These are phyloP conservation scores for Parazoanthus swiftii DNA, from an alignment of 92 coral and sea anemone species.

Conservation along the genomic window DNA sequence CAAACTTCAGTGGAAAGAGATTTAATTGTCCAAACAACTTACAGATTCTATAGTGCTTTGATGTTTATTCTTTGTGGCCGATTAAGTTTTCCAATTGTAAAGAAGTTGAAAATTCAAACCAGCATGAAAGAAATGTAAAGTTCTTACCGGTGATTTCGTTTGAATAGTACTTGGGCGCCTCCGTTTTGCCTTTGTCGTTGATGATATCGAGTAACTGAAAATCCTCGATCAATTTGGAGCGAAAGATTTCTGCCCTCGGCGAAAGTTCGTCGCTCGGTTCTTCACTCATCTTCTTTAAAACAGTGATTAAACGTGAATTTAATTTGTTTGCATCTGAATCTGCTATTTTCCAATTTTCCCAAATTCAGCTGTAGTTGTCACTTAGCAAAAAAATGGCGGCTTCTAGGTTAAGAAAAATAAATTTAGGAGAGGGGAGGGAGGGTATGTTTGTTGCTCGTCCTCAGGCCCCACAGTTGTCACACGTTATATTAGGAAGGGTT, in stretches of 20 bases:
- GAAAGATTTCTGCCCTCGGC: slow-evolving; percentile 93
- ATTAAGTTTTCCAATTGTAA: not conserved
- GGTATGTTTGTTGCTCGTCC: not conserved
- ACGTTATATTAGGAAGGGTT: no score
- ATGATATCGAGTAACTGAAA: slow-evolving; percentile 92
- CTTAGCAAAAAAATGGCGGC: not conserved
- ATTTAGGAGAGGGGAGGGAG: not conserved
- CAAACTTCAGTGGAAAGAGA: not conserved
- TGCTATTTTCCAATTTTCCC: not conserved
- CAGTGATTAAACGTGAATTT: not conserved
- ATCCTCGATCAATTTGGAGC: slow-evolving; percentile 96
- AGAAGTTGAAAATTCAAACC: not conserved
- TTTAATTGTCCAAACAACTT: not conserved
- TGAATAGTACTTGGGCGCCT: slow-evolving; percentile 84
- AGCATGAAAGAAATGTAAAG: not conserved
- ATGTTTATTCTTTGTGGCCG: not conserved
- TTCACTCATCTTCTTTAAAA: slow-evolving; percentile 60
- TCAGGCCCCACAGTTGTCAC: not conserved
- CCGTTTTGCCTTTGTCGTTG: slow-evolving; percentile 73
- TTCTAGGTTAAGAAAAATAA: not conserved
- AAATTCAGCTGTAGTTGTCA: not conserved
- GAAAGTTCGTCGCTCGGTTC: slow-evolving; percentile 86
- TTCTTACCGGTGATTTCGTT: slow-evolving; percentile 85
- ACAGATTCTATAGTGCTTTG: not conserved
- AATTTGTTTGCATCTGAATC: not conserved